Percentiles rank a stretch among this genome's conserved stretches.
These are phyloP conservation scores for Brachionus sp. DNA, from an alignment of 1,140 invertebrate genomes.

Conservation along the genomic window DNA sequence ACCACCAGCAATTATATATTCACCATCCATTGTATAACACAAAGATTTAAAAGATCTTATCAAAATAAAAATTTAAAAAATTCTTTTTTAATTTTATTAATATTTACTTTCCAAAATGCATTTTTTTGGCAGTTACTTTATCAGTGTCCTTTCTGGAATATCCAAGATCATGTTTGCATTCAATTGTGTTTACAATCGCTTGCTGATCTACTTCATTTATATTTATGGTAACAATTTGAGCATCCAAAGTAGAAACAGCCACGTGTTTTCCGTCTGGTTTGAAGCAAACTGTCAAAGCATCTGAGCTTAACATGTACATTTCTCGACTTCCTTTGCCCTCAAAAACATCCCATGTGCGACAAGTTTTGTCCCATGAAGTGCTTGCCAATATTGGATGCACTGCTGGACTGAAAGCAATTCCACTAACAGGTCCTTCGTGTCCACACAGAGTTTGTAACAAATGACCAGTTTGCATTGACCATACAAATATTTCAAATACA, in stretches of 20 bases:
- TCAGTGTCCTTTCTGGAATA: slow-evolving; percentile 76
- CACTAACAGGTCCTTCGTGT: slow-evolving; percentile 83
- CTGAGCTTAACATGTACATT: slow-evolving; percentile 71
- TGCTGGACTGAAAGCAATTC: slow-evolving; percentile 74
- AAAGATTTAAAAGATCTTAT: slow-evolving; percentile 80
- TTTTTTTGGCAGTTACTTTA: slow-evolving; percentile 79
- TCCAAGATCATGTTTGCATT: slow-evolving; percentile 81
- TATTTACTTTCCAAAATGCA: slow-evolving; percentile 75
- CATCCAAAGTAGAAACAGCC: slow-evolving; percentile 83
- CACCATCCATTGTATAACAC: slow-evolving; percentile 86
- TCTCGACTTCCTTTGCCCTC: slow-evolving; percentile 78
- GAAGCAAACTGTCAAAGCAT: slow-evolving; percentile 64
- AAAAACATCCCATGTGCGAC: slow-evolving; percentile 84
- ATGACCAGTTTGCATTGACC: slow-evolving; percentile 85
- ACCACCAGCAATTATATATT: slow-evolving; percentile 80
- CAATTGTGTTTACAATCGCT: slow-evolving; percentile 67
- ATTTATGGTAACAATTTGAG: slow-evolving; percentile 81
- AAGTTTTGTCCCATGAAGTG: slow-evolving; percentile 87
- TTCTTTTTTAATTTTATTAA: neutral
- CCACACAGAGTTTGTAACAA: slow-evolving; percentile 75
- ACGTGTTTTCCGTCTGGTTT: slow-evolving; percentile 80
- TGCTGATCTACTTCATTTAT: slow-evolving; percentile 67
- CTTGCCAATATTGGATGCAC: slow-evolving; percentile 72
- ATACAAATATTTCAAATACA: slow-evolving; percentile 88
- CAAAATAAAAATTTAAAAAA: neutral